Conservation (phyloP, 2,888 invertebrate species). For the Strigamia transsilvanica region DNA sequence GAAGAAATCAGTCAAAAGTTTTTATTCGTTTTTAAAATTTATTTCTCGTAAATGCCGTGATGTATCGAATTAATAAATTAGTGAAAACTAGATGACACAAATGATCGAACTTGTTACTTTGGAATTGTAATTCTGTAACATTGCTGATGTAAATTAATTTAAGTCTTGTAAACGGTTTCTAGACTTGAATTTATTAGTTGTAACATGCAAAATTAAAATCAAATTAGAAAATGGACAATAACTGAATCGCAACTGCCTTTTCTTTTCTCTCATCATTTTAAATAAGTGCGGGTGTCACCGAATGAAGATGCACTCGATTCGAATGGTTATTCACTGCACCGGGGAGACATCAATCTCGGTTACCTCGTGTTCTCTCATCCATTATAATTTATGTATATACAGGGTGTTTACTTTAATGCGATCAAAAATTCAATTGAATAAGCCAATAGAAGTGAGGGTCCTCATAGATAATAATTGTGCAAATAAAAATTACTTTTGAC, state of each 20-base stretch:
- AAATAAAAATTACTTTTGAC: no score
- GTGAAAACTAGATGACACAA: not conserved
- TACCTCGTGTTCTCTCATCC: conserved; percentile 76
- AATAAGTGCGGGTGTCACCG: not conserved
- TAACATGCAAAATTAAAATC: not conserved
- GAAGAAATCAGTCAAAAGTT: not conserved
- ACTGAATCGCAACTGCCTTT: not conserved
- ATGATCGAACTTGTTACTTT: not conserved
- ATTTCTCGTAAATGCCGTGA: not conserved
- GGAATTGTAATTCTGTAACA: conserved; percentile 14
- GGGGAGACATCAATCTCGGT: conserved; percentile 55
- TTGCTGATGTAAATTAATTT: not conserved
- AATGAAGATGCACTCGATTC: not conserved
- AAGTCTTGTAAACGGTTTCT: not conserved
- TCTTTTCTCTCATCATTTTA: not conserved
- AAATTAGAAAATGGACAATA: conserved; percentile 2
- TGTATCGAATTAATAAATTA: not conserved
- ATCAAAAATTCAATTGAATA: no score
- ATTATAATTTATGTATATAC: conserved; percentile 87
- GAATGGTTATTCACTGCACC: not conserved
- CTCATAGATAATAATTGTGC: no score
- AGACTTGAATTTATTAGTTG: conserved; percentile 7
- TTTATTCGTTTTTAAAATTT: not conserved
- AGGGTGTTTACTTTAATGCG: no score
- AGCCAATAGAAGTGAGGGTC: no score